Conservation (phyloP, 2,113 vertebrate genomes). For the Zosterops japonicus region DNA sequence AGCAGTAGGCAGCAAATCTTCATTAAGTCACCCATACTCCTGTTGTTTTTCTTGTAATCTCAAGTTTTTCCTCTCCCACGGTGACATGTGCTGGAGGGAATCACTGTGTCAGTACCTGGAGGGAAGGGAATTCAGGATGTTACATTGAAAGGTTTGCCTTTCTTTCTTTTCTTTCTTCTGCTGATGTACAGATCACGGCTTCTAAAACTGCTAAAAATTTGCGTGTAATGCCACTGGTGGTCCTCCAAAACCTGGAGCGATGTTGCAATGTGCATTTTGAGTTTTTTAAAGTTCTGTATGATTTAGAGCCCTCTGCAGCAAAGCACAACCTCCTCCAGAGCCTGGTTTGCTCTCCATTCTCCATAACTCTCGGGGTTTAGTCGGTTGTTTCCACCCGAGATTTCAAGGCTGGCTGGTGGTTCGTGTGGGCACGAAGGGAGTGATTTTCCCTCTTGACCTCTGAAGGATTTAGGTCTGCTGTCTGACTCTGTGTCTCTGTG, state of each 20-base stretch:
- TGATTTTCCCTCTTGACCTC: too few relatives aligned
- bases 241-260: not conserved
- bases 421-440: too few relatives aligned
- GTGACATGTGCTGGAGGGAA: not conserved
- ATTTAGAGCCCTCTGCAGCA: not conserved
- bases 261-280: too few relatives aligned
- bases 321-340: not conserved
- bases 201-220: not conserved
- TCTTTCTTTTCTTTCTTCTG: too few relatives aligned
- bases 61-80: not conserved
- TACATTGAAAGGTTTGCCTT: not conserved
- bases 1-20: not conserved
- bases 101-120: not conserved
- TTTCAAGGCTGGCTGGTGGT: too few relatives aligned
- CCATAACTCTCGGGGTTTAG: too few relatives aligned
- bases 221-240: not conserved
- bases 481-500: too few relatives aligned
- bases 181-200: not conserved
- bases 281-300: too few relatives aligned
- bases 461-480: too few relatives aligned
- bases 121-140: not conserved
- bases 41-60: not conserved
- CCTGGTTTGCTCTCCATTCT: not conserved
- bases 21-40: not conserved
- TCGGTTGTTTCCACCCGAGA: too few relatives aligned